Evolutionary conservation across 2,113 vertebrate species (phyloP), one percentile per base, ranked within the genome.

Genomic region (Halichoeres trimaculatus): DNA sequence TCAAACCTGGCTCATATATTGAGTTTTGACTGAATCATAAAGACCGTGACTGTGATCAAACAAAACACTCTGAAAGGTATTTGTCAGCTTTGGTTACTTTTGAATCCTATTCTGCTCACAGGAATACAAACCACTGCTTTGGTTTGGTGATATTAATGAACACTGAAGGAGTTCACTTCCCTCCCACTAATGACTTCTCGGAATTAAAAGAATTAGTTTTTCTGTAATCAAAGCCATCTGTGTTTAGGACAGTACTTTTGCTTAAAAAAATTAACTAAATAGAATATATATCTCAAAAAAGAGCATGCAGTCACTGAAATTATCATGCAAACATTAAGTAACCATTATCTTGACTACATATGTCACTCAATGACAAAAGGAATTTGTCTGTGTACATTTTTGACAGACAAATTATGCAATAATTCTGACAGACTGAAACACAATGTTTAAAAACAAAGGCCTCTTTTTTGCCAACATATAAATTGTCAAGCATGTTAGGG

Each of bases 141-240:
- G 26, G 30, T 30, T 30, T 30, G 30, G 30, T 30, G 30, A 30
- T 6, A 30, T 4, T 4, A 30, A 30, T 30, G 30, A 30, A 30
- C 30, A 30, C 30, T 30, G 30, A 35, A 80, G 66, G 70, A 76
- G 53, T 69, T 63, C 16, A 19, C 36, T 41, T 69, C 7, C 22
- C 22, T 68, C 36, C 52, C 62, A 65, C 65, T 65, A 57, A 81
- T 55, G 13, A 65, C 23, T 73, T 72, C 58, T 70, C 61, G 50
- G 62, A 81, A 61, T 35, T 8, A 48, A 7, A 53, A 35, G 70
- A 72, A 71, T 38, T 12, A 11, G 30, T 57, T 73, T 62, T 30
- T n/a, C 1, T 41, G 41, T 71, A 71, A 70, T 48, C 22, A 17
- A 59, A 69, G 16, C 48, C 75, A 80, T 71, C 69, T 83, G 76